Evolutionary conservation across 2,113 vertebrate species (phyloP).

Genomic region (Halcyon malimbica): DNA sequence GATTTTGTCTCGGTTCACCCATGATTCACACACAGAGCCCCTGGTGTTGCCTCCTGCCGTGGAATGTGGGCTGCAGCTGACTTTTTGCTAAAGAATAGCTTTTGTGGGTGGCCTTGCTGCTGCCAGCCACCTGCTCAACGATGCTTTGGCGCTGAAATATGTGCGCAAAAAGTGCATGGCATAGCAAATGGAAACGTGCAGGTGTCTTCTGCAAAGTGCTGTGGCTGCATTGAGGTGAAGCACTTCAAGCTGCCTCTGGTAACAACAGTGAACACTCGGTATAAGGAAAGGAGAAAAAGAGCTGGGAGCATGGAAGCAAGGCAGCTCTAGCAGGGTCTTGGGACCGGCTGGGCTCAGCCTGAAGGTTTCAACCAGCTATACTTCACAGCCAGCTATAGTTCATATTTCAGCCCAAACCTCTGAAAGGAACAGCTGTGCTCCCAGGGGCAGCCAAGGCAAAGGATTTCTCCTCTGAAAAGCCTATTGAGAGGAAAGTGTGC

Average conservation of each 20-base stretch:
- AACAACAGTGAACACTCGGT: neutral
- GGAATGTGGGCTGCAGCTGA: neutral
- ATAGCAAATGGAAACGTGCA: neutral
- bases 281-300: neutral
- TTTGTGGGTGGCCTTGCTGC: neutral
- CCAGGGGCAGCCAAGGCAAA: neutral
- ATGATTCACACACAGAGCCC: neutral
- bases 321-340: neutral
- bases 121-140: constrained; percentile 6
- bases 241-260: neutral
- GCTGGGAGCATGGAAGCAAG: neutral
- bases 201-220: neutral
- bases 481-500: neutral
- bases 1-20: neutral
- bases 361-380: neutral
- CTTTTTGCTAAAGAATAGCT: neutral
- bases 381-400: neutral
- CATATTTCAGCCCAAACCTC: neutral
- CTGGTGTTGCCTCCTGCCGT: neutral
- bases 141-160: neutral
- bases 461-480: neutral
- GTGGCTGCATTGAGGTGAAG: neutral
- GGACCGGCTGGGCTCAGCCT: neutral
- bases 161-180: rapidly evolving
- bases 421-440: neutral